These are phyloP conservation scores for Acrobeloides nanus DNA, from an alignment of 2,888 invertebrate species.

Conservation along the genomic window DNA sequence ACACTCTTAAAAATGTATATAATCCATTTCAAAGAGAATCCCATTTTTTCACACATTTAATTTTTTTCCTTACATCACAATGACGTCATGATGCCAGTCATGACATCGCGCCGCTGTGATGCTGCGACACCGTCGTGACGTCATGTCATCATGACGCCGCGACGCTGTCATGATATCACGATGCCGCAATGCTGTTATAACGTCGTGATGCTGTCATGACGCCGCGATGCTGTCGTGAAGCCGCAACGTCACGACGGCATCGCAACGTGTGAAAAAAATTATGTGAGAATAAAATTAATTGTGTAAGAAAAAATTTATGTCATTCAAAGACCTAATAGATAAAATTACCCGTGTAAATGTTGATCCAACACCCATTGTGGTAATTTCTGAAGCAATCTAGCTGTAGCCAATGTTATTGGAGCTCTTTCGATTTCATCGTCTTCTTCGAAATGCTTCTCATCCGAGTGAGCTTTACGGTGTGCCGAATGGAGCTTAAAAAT, in stretches of 20 bases:
- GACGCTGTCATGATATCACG: too few species aligned
- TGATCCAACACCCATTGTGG: slow-evolving; percentile 60
- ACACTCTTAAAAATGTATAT: slow-evolving; percentile 28
- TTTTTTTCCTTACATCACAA: too few species aligned
- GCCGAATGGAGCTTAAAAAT: slow-evolving; percentile 1
- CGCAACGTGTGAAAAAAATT: background rate
- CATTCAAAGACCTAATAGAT: background rate
- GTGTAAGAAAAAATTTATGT: background rate
- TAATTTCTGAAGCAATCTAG: slow-evolving; percentile 79
- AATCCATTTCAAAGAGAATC: background rate
- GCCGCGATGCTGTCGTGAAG: too few species aligned
- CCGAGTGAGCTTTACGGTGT: slow-evolving; percentile 10
- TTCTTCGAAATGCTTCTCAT: slow-evolving; percentile 48
- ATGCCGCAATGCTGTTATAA: too few species aligned
- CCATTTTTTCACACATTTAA: too few species aligned
- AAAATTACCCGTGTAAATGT: slow-evolving; percentile 63
- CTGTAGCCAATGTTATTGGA: slow-evolving; percentile 83
- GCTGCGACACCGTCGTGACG: too few species aligned
- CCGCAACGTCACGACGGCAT: too few species aligned
- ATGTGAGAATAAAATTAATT: too few species aligned
- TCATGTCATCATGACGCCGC: too few species aligned
- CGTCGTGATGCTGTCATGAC: too few species aligned
- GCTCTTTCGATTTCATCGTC: slow-evolving; percentile 77
- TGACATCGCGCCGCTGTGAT: slow-evolving; percentile 10
- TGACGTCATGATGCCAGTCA: background rate